Percentiles rank a stretch among this genome's conserved stretches.
phyloP scores from a whole-genome alignment of 2,797 vertebrate genomes.

The Enteromius paludinosus region DNA sequence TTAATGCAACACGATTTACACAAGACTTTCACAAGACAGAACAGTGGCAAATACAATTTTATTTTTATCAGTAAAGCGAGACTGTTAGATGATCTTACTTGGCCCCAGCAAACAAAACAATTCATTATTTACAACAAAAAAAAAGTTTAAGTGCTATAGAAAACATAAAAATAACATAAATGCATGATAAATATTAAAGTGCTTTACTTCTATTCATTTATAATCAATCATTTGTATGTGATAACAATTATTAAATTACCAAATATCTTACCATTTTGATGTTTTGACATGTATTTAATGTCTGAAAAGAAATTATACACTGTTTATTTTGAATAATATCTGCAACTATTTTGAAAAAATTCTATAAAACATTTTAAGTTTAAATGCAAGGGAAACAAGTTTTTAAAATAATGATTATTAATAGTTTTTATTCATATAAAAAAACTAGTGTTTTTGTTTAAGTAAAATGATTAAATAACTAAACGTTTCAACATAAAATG shows the following conservation, averaged over 20 bases:
- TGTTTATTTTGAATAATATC: neutral
- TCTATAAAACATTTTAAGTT: neutral
- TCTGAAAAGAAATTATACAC: neutral
- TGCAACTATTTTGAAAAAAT: neutral
- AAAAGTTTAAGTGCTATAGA: neutral
- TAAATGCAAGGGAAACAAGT: neutral
- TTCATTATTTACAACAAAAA: neutral
- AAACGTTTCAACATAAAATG: neutral
- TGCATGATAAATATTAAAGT: neutral
- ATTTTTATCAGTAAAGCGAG: slow-evolving; percentile 4
- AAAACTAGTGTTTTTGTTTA: neutral
- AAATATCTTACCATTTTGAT: neutral
- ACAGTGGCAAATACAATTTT: slow-evolving; percentile 18
- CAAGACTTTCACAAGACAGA: slow-evolving; percentile 36
- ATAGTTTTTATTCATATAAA: neutral
- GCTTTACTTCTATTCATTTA: neutral
- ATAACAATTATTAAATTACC: neutral
- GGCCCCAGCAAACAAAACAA: neutral
- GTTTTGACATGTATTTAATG: neutral
- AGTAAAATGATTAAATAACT: neutral
- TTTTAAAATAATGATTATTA: neutral
- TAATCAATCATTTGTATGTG: neutral
- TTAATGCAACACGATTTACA: slow-evolving; percentile 37
- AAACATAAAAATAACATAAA: neutral
- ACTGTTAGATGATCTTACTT: slow-evolving; percentile 5